These are phyloP conservation scores for Tetraodon nigroviridis DNA, from an alignment of 2,113 vertebrate genomes.

Conservation along the genomic window DNA sequence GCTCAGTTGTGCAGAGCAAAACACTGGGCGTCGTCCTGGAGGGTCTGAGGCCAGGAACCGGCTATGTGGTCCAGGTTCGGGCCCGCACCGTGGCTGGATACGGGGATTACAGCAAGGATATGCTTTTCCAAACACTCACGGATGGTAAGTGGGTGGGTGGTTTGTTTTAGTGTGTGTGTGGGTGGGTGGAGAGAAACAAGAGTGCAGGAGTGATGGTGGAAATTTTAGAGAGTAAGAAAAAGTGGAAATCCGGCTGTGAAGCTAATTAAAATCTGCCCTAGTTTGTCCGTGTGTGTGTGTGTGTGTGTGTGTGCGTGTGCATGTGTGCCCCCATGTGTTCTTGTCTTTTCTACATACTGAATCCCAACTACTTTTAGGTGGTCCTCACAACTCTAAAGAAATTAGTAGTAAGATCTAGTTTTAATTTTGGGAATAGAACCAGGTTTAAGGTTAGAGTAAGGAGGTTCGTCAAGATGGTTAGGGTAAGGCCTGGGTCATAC, in stretches of 20 bases:
- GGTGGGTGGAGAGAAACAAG: conserved; percentile 14
- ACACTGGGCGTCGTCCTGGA: conserved; percentile 87
- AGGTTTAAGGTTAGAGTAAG: too few species aligned
- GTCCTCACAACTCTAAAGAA: neutral
- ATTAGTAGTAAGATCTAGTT: too few species aligned
- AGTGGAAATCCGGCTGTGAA: conserved; percentile 39
- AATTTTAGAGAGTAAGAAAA: conserved; percentile 22
- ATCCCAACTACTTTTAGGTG: too few species aligned
- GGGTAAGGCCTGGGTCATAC: neutral
- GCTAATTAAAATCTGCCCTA: conserved; percentile 43
- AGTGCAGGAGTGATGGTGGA: conserved; percentile 16
- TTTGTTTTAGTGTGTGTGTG: conserved; percentile 18
- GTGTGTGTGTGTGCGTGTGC: neutral
- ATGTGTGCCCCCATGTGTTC: too few species aligned
- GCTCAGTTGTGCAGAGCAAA: conserved; percentile 87
- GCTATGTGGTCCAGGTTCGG: conserved; percentile 93
- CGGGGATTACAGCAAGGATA: conserved; percentile 93
- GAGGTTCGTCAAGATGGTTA: too few species aligned
- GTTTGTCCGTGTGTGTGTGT: conserved; percentile 19
- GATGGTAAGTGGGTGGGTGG: conserved; percentile 77
- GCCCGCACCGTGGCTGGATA: conserved; percentile 93
- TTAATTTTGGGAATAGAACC: too few species aligned
- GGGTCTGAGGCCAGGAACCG: conserved; percentile 86
- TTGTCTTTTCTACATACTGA: too few species aligned
- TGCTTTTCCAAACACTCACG: conserved; percentile 96